phyloP scores from a whole-genome alignment of 2,113 vertebrate genomes.

The Engystomops pustulosus region DNA sequence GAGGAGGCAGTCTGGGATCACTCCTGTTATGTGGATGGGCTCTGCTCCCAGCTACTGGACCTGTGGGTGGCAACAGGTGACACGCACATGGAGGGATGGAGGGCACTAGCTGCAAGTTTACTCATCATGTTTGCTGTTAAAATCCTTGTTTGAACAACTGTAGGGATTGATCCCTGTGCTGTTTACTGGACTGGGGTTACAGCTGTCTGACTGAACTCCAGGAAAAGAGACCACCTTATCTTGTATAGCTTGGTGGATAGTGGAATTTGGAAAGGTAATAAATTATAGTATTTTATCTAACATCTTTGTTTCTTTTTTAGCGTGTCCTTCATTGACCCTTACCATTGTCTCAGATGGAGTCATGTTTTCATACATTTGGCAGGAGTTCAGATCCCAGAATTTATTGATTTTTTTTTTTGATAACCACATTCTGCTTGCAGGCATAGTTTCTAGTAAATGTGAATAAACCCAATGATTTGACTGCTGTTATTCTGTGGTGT shows the following conservation, averaged over 20 bases:
- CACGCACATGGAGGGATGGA: background rate
- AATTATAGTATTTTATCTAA: too few relatives aligned
- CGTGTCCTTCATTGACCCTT: background rate
- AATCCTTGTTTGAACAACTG: too few relatives aligned
- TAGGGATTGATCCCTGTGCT: background rate
- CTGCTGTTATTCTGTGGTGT: background rate
- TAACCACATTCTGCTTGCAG: background rate
- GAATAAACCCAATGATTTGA: background rate
- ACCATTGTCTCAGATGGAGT: background rate
- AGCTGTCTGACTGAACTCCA: too few relatives aligned
- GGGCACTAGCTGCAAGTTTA: too few relatives aligned
- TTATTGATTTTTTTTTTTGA: background rate
- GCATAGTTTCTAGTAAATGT: background rate
- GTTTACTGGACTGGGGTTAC: background rate
- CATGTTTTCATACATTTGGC: background rate
- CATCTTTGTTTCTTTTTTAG: too few relatives aligned
- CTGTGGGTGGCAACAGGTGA: constrained; percentile 34
- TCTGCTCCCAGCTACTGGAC: too few relatives aligned
- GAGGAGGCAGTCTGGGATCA: background rate
- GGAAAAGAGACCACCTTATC: too few relatives aligned
- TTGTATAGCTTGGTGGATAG: too few relatives aligned
- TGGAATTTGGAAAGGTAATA: too few relatives aligned
- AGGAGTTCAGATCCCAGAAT: background rate
- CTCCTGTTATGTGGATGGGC: too few relatives aligned
- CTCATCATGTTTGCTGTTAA: background rate